Percentiles rank a stretch among this genome's conserved stretches.
phyloP scores from a whole-genome alignment of 2,888 invertebrate species.

The Trissonchulus latispiculum region DNA sequence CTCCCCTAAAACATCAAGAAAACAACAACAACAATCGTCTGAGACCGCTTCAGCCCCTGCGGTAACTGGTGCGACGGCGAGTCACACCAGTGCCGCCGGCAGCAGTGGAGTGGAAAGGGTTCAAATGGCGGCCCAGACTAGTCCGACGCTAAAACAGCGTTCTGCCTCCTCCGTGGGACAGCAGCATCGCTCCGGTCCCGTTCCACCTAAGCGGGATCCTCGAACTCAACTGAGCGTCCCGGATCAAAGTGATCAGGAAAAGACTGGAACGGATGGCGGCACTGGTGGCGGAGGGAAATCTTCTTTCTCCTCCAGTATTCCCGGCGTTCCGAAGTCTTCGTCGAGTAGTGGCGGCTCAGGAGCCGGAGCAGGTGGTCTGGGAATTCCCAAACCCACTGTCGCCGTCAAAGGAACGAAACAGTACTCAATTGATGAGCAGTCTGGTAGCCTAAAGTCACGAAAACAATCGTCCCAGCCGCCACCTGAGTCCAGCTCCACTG shows the following conservation, averaged over 20 bases:
- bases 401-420: constrained; percentile 71
- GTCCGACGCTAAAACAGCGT: not conserved
- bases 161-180: no score
- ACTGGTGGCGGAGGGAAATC: no score
- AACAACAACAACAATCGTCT: not conserved
- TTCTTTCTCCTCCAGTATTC: not conserved
- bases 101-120: no score
- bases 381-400: constrained; percentile 80
- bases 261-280: no score
- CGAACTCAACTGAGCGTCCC: not conserved
- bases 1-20: not conserved
- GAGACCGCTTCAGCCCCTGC: no score
- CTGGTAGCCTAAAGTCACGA: no score
- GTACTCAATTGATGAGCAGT: no score
- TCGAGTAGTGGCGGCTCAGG: not conserved
- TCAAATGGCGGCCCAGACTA: not conserved
- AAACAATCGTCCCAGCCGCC: no score
- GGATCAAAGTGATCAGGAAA: not conserved
- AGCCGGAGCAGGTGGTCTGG: not conserved
- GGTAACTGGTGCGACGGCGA: no score
- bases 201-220: constrained; percentile 5
- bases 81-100: no score
- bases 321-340: not conserved
- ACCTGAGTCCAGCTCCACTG: no score
- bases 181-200: not conserved